Conservation (phyloP, 2,888 invertebrate genomes). For the Thyatira batis region DNA sequence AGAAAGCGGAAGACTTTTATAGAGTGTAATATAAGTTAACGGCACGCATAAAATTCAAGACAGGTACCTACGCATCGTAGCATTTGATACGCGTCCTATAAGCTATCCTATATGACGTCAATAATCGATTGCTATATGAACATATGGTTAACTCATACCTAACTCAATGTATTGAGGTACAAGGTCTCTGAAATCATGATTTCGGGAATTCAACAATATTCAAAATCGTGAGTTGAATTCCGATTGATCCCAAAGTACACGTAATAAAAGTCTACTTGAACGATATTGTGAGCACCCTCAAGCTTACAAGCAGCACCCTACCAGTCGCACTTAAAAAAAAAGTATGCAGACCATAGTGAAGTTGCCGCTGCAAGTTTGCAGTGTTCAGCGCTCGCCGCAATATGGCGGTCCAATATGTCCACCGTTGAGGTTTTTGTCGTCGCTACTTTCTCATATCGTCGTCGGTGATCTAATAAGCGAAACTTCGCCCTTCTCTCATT, state of each 20-base stretch:
- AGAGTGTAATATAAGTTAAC: slow-evolving; percentile 68
- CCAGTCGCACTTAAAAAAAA: slow-evolving; percentile 41
- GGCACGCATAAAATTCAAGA: slow-evolving; percentile 61
- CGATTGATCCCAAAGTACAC: slow-evolving; percentile 28
- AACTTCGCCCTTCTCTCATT: slow-evolving; percentile 74
- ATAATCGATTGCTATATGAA: slow-evolving; percentile 24
- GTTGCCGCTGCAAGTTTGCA: slow-evolving; percentile 73
- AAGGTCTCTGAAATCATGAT: background rate
- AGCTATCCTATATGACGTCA: slow-evolving; percentile 26
- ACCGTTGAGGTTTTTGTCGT: slow-evolving; percentile 70
- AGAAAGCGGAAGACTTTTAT: slow-evolving; percentile 63
- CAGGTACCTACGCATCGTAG: slow-evolving; percentile 38
- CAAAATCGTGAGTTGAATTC: slow-evolving; percentile 8
- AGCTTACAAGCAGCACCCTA: slow-evolving; percentile 38
- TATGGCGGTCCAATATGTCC: slow-evolving; percentile 74
- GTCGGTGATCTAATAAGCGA: slow-evolving; percentile 76
- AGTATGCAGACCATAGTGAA: slow-evolving; percentile 62
- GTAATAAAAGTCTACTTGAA: slow-evolving; percentile 54
- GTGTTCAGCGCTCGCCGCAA: slow-evolving; percentile 43
- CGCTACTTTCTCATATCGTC: slow-evolving; percentile 73
- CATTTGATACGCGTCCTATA: slow-evolving; percentile 28
- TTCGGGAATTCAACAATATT: background rate
- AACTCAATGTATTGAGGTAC: background rate
- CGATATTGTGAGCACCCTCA: slow-evolving; percentile 39
- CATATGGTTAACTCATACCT: slow-evolving; percentile 13